Evolutionary conservation across 2,113 vertebrate species (phyloP), one percentile per base, ranked within the genome.

Genomic region (Strix aluco): DNA sequence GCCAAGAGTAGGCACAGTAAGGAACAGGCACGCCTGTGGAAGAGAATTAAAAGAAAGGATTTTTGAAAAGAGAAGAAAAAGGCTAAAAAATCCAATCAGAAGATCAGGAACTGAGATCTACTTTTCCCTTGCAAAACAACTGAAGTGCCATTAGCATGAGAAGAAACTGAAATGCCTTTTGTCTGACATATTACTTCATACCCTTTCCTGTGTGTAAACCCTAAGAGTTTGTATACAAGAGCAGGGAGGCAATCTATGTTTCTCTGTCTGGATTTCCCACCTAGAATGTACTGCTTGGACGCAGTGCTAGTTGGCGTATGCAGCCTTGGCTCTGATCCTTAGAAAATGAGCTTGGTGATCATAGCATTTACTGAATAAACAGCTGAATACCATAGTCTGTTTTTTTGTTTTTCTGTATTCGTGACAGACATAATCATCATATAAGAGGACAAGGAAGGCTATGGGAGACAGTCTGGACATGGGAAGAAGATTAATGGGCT

Each of bases 301-400:
- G 1, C 54, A 1, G 7, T 84, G 75, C 34, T 65, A 2, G 15
- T 19, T 0, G 0, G 8, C 0, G 1, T 14, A 1, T 21, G 23
- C 57, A 30, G 49, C 58, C 62, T 54, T 65, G 54, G 54, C 70
- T 75, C 29, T 1, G 30, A 34, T 82, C 13, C 58, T 66, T 22
- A 30, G 13, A 62, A 46, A n/a, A 22, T 2, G 13, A 44, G 4
- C 2, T 3, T 11, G 70, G 57, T 25, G 42, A 8, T 69, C 2
- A 2, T 8, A 16, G 25, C 1, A 1, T 59, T 79, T 46, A 19
- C 21, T 52, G 16, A 57, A 15, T 10, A 61, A 80, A 66, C 21
- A 44, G 18, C 74, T 59, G 32, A 54, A 65, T 46, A 18, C 32
- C 29, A 4, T 6, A 11, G n/a, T 11, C 47, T 21, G 21, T 2